A percentile compares a stretch with the other conserved stretches of the same genome.
These are phyloP conservation scores for Mimachlamys varia DNA, from an alignment of 2,888 invertebrate genomes.

Conservation along the genomic window DNA sequence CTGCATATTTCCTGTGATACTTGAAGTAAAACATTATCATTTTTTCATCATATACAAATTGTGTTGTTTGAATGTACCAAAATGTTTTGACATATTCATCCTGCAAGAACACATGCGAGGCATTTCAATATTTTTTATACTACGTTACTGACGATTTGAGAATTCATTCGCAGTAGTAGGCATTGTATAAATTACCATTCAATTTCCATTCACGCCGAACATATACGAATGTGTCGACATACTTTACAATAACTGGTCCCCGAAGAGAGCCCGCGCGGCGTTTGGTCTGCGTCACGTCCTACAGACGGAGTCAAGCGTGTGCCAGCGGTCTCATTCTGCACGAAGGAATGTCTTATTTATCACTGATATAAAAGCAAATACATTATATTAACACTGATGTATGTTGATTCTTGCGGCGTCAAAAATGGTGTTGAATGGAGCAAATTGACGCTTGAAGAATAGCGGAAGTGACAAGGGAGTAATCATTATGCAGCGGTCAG, in stretches of 20 bases:
- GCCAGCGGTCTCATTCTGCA: neutral
- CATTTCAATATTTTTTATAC: too few species aligned
- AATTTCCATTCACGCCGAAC: neutral
- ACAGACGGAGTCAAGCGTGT: neutral
- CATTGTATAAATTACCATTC: constrained; percentile 4
- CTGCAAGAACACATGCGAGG: too few species aligned
- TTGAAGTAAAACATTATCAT: too few species aligned
- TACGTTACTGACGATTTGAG: neutral
- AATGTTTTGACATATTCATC: too few species aligned
- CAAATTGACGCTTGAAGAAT: neutral
- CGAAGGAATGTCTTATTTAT: neutral
- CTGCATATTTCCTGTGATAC: too few species aligned
- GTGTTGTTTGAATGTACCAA: too few species aligned
- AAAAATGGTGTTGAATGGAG: constrained; percentile 13
- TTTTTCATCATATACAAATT: too few species aligned
- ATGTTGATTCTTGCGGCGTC: constrained; percentile 15
- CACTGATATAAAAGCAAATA: constrained; percentile 8
- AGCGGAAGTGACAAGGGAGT: constrained; percentile 28
- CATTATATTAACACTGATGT: constrained; percentile 31
- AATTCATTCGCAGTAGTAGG: neutral
- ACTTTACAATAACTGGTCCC: neutral
- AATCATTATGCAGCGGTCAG: neutral
- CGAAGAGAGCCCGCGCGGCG: neutral
- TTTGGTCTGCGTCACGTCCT: neutral
- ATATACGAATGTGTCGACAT: neutral